Evolutionary conservation across 2,113 vertebrate species (phyloP).

Genomic region (Daboia siamensis): DNA sequence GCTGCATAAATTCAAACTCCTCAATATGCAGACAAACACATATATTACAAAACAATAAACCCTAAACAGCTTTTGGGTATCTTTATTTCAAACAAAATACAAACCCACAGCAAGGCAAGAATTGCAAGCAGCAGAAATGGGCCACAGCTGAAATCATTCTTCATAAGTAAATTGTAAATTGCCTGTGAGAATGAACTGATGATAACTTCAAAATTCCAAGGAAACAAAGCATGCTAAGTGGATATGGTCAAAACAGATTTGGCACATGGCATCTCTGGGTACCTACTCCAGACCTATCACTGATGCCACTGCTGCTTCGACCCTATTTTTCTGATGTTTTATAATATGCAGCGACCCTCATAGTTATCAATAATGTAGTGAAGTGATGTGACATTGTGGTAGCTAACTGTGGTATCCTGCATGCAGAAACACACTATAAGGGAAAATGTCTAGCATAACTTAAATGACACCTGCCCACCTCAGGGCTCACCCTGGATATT

Average conservation of each 20-base stretch:
- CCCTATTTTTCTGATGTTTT: too few species aligned
- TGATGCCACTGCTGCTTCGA: too few species aligned
- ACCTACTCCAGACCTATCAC: not conserved
- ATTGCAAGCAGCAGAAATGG: not conserved
- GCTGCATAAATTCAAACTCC: conserved; percentile 17
- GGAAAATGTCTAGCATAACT: too few species aligned
- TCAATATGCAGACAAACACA: not conserved
- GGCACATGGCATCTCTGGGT: too few species aligned
- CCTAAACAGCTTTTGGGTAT: not conserved
- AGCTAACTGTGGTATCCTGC: too few species aligned
- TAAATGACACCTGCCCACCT: too few species aligned
- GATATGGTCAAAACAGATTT: not conserved
- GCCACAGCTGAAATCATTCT: not conserved
- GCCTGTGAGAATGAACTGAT: not conserved
- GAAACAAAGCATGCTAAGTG: not conserved
- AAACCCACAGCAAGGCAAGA: not conserved
- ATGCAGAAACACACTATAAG: too few species aligned
- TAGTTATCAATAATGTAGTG: not conserved
- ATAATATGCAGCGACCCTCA: not conserved
- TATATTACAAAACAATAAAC: not conserved
- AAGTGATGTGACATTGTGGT: not conserved
- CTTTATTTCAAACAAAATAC: not conserved
- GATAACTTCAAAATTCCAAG: not conserved
- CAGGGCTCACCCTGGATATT: too few species aligned
- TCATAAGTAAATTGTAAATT: not conserved